Evolutionary conservation across 1,140 invertebrate genomes (phyloP), one percentile per base, ranked within the genome.

Genomic region (Holcopasites calliopsidis): DNA sequence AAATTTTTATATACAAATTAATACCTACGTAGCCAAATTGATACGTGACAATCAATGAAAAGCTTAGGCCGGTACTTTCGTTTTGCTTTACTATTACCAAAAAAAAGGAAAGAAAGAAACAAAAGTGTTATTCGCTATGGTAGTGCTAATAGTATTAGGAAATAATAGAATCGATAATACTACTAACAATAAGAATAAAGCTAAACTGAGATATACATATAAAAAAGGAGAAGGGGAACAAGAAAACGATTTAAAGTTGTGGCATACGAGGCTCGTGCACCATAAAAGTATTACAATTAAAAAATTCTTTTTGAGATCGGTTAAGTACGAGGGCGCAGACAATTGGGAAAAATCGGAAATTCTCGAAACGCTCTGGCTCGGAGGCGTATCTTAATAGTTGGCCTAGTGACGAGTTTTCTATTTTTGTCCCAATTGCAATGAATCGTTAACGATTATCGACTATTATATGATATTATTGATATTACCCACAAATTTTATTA

Each of bases 401-500:
- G 90, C 90, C 90, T 92, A 91, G 90, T 88, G 89, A 76, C 86
- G 82, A 86, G 86, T 88, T 90, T 89, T 85, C 89, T 89, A 85
- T 90, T 90, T 91, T 91, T 87, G 76, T 76, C 80, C 28, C 65
- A 60, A 70, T 86, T 78, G 78, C 82, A 82, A 69, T 77, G 50
- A 61, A 83, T 84, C 77, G 82, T 84, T 81, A 87, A 75, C 73
- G 73, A 80, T 86, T 85, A 80, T 84, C 82, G 57, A 80, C 78
- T 89, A 89, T 89, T 88, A 85, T 86, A 86, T 86, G 26, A 52
- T 65, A 86, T 90, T 88, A 90, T 89, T 90, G 85, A 88, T 84
- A 86, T 87, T 90, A 83, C 89, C 86, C 85, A 90, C 76, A 88
- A 90, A 88, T 91, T 91, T 91, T 91, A 91, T 91, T 90, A 83